Evolutionary conservation across 2,113 vertebrate species (phyloP).

Genomic region (Piprites chloris): DNA sequence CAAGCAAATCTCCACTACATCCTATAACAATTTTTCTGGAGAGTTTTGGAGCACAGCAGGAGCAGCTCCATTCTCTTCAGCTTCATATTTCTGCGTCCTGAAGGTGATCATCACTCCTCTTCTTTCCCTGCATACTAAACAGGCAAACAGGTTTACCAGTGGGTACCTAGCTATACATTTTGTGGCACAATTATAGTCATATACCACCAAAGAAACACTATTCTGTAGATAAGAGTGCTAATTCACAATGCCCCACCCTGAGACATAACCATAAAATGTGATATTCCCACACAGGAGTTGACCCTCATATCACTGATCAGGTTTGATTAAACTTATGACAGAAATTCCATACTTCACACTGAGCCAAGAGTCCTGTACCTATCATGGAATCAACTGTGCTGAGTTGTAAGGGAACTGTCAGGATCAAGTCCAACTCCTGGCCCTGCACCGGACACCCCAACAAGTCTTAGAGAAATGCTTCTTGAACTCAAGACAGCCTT

Average conservation of each 20-base stretch:
- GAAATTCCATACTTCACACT: background rate
- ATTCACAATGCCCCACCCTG: background rate
- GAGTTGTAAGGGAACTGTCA: background rate
- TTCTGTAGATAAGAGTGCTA: background rate
- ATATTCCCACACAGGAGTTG: background rate
- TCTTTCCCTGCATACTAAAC: background rate
- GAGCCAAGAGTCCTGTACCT: background rate
- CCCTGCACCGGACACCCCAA: background rate
- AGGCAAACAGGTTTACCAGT: background rate
- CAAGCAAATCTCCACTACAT: background rate
- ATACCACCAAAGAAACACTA: background rate
- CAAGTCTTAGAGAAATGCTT: background rate
- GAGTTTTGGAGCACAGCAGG: background rate
- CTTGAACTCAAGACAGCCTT: background rate
- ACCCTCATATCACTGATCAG: background rate
- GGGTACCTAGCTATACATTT: background rate
- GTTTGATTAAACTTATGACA: background rate
- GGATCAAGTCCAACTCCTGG: background rate
- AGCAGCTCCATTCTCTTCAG: background rate
- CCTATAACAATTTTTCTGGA: background rate
- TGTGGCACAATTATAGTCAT: background rate
- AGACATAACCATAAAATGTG: background rate
- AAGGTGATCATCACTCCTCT: background rate
- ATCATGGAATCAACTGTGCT: background rate
- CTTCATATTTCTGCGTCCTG: background rate